phyloP scores from a whole-genome alignment of 2,113 vertebrate species.

The Dasypus novemcinctus region DNA sequence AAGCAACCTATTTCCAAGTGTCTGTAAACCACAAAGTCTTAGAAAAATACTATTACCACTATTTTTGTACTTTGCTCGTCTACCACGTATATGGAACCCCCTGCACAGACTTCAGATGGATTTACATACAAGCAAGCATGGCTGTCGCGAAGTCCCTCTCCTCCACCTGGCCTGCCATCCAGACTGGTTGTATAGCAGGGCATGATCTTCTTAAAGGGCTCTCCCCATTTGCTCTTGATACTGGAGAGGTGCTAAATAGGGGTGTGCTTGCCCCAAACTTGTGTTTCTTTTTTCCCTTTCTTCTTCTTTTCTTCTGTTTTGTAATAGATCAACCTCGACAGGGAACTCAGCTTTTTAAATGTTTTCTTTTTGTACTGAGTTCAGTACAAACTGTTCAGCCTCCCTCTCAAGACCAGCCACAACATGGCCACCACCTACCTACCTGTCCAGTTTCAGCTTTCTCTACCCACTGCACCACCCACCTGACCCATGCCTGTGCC shows the following conservation, averaged over 20 bases:
- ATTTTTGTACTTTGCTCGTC: not conserved
- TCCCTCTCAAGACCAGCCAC: not conserved
- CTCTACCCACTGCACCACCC: not conserved
- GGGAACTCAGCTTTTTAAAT: not conserved
- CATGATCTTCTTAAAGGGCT: not conserved
- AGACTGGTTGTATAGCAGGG: not conserved
- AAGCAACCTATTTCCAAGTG: not conserved
- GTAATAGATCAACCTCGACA: not conserved
- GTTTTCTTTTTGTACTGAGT: not conserved
- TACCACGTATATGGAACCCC: not conserved
- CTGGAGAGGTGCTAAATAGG: not conserved
- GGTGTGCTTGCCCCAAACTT: not conserved
- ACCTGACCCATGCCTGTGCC: accelerated
- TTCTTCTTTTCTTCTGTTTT: not conserved
- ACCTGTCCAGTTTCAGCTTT: not conserved
- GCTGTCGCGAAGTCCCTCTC: not conserved
- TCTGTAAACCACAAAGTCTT: not conserved
- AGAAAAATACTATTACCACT: no score
- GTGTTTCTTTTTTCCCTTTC: not conserved
- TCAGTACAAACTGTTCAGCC: not conserved
- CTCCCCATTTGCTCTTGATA: not conserved
- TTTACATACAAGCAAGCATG: not conserved
- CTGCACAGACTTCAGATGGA: not conserved
- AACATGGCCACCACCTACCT: not conserved
- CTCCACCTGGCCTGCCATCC: not conserved